Conservation (phyloP, 2,113 vertebrate species). For the Pluvialis apricaria region DNA sequence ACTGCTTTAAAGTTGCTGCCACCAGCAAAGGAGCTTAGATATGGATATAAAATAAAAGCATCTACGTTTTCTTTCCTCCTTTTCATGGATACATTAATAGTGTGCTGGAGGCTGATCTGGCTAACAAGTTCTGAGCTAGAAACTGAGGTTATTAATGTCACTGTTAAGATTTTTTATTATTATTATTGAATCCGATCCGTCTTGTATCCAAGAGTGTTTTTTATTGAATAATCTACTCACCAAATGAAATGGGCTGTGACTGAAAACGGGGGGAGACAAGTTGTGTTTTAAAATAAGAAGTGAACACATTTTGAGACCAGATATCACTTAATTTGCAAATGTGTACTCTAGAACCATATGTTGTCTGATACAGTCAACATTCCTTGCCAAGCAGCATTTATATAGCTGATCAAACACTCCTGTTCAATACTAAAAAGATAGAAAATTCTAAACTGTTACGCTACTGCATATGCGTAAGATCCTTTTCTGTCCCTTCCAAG, state of each 20-base stretch:
- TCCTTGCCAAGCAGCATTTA: conserved; percentile 55
- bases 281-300: conserved; percentile 50
- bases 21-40: conserved; percentile 38
- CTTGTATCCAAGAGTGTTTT: conserved; percentile 4
- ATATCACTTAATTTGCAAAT: conserved; percentile 62
- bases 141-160: conserved; percentile 55
- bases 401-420: conserved; percentile 51
- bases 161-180: neutral
- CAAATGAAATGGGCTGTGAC: conserved; percentile 21
- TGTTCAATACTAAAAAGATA: neutral
- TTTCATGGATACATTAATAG: neutral
- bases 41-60: conserved; percentile 43
- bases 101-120: conserved; percentile 55
- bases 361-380: conserved; percentile 54
- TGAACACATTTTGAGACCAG: conserved; percentile 40
- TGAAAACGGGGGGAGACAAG: neutral
- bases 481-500: conserved; percentile 13
- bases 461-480: conserved; percentile 24
- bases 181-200: conserved; percentile 14
- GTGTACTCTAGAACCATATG: conserved; percentile 63
- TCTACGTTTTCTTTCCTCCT: conserved; percentile 12
- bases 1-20: conserved; percentile 35
- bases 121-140: conserved; percentile 61
- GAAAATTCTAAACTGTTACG: neutral
- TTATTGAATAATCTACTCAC: conserved; percentile 30